Conservation (phyloP, 2,888 invertebrate species). For the Trypoxylon attenuatum region DNA sequence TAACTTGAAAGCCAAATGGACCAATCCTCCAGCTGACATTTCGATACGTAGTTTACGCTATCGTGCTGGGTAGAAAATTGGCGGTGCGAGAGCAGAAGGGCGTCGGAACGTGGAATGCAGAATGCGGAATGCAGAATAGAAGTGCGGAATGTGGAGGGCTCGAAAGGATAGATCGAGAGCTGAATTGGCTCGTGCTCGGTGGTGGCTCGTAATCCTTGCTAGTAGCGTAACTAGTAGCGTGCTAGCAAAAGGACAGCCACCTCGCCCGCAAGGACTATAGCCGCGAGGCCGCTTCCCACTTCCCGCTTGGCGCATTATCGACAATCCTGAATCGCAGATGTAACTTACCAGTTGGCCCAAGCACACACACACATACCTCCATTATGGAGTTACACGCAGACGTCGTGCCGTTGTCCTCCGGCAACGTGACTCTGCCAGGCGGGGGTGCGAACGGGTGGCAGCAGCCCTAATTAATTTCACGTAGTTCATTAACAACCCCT, state of each 20-base stretch:
- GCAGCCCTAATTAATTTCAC: constrained; percentile 59
- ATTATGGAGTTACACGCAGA: constrained; percentile 5
- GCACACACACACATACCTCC: neutral
- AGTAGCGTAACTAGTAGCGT: constrained; percentile 13
- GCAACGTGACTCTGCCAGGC: constrained; percentile 33
- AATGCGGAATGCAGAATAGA: too few species aligned
- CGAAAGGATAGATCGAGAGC: too few species aligned
- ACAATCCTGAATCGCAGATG: constrained; percentile 56
- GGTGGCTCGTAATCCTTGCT: constrained; percentile 29
- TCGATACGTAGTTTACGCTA: too few species aligned
- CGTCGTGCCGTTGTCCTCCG: constrained; percentile 38
- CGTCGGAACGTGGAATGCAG: too few species aligned
- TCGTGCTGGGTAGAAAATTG: too few species aligned
- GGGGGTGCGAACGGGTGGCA: too few species aligned
- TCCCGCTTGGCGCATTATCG: too few species aligned
- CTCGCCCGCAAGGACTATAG: constrained; percentile 27
- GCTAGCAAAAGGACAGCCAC: constrained; percentile 23
- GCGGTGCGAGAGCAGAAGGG: too few species aligned
- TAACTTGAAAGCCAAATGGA: too few species aligned
- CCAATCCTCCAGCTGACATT: too few species aligned
- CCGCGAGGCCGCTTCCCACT: too few species aligned
- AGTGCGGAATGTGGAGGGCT: too few species aligned
- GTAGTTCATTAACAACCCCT: constrained; percentile 59
- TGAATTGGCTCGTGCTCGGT: constrained; percentile 12
- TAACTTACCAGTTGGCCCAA: constrained; percentile 37